Conservation (phyloP, 2,888 invertebrate genomes). For the Apodemia mormo region DNA sequence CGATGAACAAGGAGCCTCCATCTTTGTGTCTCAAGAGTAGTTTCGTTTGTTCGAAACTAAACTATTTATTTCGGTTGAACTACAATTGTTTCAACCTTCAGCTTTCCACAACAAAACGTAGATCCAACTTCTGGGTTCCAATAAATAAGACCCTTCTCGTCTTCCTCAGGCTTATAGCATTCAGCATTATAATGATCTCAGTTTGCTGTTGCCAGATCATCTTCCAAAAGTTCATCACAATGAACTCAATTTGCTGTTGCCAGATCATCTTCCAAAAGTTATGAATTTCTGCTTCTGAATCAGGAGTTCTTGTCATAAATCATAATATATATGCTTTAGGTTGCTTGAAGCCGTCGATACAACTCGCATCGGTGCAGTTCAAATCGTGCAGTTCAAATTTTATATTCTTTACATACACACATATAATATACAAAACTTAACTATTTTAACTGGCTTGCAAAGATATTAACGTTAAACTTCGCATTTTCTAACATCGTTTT, state of each 20-base stretch:
- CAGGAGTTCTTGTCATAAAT: background rate
- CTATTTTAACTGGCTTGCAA: too few relatives aligned
- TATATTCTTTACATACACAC: too few relatives aligned
- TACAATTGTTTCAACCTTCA: constrained; percentile 16
- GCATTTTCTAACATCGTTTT: too few relatives aligned
- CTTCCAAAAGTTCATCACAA: too few relatives aligned
- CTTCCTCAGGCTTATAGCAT: constrained; percentile 11
- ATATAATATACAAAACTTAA: too few relatives aligned
- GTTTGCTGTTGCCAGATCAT: background rate
- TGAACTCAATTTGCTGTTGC: background rate
- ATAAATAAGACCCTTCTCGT: constrained; percentile 19
- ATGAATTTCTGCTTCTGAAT: background rate
- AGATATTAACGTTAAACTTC: background rate
- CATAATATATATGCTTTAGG: background rate
- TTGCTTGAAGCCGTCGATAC: background rate
- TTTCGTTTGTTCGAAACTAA: too few relatives aligned
- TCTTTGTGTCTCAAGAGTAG: background rate
- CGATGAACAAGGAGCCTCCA: background rate
- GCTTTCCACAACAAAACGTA: constrained; percentile 18
- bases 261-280: background rate
- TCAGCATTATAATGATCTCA: constrained; percentile 3
- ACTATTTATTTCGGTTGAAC: background rate
- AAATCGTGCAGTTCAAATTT: too few relatives aligned
- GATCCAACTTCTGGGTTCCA: constrained; percentile 14
- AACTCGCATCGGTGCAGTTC: background rate